phyloP scores from a whole-genome alignment of 2,113 vertebrate species.

The Trachemys scripta region DNA sequence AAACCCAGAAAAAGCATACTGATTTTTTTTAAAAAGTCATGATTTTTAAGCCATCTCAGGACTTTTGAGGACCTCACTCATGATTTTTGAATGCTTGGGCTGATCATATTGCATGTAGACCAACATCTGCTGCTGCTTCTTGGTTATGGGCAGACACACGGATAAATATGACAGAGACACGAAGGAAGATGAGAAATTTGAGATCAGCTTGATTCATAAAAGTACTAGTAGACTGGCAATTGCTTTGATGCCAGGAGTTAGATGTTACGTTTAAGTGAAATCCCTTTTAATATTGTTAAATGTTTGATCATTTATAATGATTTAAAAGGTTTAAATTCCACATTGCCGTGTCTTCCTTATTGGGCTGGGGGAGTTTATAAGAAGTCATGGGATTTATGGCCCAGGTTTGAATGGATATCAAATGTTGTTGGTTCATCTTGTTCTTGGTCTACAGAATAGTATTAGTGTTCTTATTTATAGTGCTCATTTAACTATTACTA shows the following conservation, averaged over 20 bases:
- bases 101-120: background rate
- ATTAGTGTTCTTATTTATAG: conserved; percentile 23
- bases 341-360: background rate
- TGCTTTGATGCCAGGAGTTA: background rate
- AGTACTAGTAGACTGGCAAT: background rate
- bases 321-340: conserved; percentile 9
- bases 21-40: background rate
- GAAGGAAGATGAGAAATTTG: background rate
- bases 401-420: background rate
- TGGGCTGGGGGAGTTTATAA: background rate
- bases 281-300: conserved; percentile 5
- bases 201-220: background rate
- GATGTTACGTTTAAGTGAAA: conserved; percentile 18
- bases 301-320: background rate
- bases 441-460: background rate
- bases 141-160: background rate
- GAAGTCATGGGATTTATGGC: background rate
- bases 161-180: background rate
- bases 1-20: background rate
- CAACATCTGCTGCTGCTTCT: background rate
- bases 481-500: background rate
- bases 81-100: background rate
- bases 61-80: background rate
- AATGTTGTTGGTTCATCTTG: background rate
- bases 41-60: background rate